A percentile compares a stretch with the other conserved stretches of the same genome.
Conservation (phyloP, 2,113 vertebrate species). For the Neodon shergylaensis region DNA sequence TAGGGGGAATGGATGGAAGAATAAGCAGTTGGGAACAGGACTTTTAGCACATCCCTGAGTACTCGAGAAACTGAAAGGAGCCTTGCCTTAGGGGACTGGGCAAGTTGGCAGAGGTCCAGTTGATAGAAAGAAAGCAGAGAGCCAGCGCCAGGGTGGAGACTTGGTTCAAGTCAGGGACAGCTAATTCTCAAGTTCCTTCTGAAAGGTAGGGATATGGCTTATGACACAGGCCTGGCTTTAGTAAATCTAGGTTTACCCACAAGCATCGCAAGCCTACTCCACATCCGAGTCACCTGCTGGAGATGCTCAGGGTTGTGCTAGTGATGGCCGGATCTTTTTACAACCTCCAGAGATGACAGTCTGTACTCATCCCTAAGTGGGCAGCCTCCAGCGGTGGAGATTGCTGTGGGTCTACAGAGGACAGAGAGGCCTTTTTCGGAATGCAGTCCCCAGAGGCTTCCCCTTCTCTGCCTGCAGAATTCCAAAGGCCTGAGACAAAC, state of each 20-base stretch:
- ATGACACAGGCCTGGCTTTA: not conserved
- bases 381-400: not conserved
- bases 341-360: not conserved
- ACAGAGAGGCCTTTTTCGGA: constrained; percentile 67
- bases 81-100: not conserved
- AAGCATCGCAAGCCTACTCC: not conserved
- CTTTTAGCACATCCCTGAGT: not conserved
- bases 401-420: not conserved
- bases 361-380: not conserved
- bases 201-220: not conserved
- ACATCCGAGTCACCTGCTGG: not conserved
- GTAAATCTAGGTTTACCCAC: not conserved
- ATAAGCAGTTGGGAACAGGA: constrained; percentile 26
- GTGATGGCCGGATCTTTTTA: not conserved
- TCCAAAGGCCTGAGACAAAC: constrained; percentile 87
- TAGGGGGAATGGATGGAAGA: not conserved
- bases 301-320: not conserved
- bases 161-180: not conserved
- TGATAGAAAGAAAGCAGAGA: not conserved
- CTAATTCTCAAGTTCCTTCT: not conserved
- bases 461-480: constrained; percentile 79
- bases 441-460: constrained; percentile 69
- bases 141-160: not conserved
- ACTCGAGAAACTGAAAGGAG: not conserved
- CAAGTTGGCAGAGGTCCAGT: not conserved